These are phyloP conservation scores for Mastomys coucha DNA, from an alignment of 2,113 vertebrate species.

Conservation along the genomic window DNA sequence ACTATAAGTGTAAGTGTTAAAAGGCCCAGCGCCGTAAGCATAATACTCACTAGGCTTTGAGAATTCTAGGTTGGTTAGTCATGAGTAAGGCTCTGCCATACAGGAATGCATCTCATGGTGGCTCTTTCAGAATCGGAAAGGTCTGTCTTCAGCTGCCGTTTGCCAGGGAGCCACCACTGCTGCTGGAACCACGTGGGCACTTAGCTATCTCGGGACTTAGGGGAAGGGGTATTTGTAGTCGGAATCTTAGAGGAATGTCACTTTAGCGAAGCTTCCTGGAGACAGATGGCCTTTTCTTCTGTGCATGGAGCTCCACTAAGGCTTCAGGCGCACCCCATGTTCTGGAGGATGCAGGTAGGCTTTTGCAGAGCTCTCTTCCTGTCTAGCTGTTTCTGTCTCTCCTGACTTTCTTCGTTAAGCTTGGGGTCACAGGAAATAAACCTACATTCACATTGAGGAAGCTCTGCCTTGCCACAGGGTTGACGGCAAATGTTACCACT, in stretches of 20 bases:
- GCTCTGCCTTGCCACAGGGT: background rate
- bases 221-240: background rate
- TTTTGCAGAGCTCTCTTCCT: background rate
- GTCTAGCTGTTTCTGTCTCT: background rate
- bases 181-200: background rate
- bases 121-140: background rate
- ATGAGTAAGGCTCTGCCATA: background rate
- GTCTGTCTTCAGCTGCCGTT: background rate
- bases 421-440: conserved; percentile 2
- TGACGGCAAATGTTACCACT: background rate
- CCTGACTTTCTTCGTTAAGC: background rate
- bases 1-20: background rate
- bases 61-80: background rate
- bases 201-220: background rate
- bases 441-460: background rate
- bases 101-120: background rate
- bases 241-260: background rate
- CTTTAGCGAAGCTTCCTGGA: conserved; percentile 8
- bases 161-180: background rate
- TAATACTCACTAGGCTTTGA: background rate
- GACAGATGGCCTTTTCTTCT: background rate
- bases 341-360: background rate
- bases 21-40: background rate
- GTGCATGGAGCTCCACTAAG: background rate
- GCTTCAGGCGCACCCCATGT: background rate